Base-by-base conservation (phyloP, 2,113 vertebrate species). In the Calidris pugnax region DNA sequence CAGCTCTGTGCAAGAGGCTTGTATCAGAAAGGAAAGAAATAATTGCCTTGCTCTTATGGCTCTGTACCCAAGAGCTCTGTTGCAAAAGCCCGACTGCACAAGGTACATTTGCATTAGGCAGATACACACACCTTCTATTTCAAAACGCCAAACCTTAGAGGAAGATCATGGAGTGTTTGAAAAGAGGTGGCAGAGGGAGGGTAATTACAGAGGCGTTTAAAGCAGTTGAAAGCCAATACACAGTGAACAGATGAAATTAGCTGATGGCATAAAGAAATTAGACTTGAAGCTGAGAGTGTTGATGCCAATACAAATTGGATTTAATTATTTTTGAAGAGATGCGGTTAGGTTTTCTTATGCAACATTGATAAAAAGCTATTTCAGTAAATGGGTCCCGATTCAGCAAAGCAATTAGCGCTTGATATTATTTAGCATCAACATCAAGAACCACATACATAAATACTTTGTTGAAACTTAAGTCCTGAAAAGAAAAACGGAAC, bases 311-410 rank as follows among this genome's bases (percentile, higher is more conserved):
- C n/a, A 82, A 71, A 92, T 88, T 69, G 47, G 55, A 89, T 85
- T 87, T 67, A 81, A 94, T 95, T 89, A n/a, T 62, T 92, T 91
- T 89, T 80, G 68, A 77, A 94, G 95, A 47, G 84, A 26, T 26
- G 74, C 1, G 22, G 51, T 88, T 86, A 50, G 82, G 45, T 87
- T 87, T 90, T 78, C 74, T 73, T 53, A 17, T 27, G 71, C 71
- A 80, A 60, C 43, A 8, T 28, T 64, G 28, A 57, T 48, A 80
- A 85, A 87, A 95, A 69, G 41, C 59, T 56, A 14, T 89, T 95
- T 89, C 59, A 90, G 89, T 45, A 64, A 53, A 66, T 26, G 56
- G 86, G 51, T 80, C 59, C 71, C 10, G 4, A 85, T 79, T 87
- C 57, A 56, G 79, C 87, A 81, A 69, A 91, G 72, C 26, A 67